phyloP scores from a whole-genome alignment of 2,888 invertebrate genomes.

The Chloromyia formosa region DNA sequence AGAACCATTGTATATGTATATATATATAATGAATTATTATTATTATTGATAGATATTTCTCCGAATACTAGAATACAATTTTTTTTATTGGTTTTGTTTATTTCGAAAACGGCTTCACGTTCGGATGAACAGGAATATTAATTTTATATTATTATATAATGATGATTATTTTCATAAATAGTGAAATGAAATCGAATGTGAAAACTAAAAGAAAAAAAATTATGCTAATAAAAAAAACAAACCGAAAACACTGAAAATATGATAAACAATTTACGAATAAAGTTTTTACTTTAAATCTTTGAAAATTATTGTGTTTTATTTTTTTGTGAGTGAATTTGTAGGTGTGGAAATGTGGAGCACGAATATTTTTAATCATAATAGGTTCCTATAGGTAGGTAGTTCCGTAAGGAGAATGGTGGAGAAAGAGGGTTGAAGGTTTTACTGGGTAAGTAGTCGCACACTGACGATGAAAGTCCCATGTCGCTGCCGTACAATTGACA shows the following conservation, averaged over 20 bases:
- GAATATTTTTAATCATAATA: too few relatives aligned
- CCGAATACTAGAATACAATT: slow-evolving; percentile 23
- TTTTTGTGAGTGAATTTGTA: too few relatives aligned
- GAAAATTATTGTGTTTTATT: background rate
- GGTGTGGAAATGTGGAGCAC: too few relatives aligned
- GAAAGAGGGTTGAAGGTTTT: too few relatives aligned
- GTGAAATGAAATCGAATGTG: slow-evolving; percentile 24
- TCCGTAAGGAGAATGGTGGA: too few relatives aligned
- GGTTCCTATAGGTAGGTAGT: too few relatives aligned
- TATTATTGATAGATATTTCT: slow-evolving; percentile 28
- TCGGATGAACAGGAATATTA: slow-evolving; percentile 40
- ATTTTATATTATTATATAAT: slow-evolving; percentile 11
- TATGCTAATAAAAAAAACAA: too few relatives aligned
- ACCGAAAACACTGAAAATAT: slow-evolving; percentile 14
- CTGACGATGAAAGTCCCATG: too few relatives aligned
- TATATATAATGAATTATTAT: slow-evolving; percentile 19
- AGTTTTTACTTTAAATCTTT: slow-evolving; percentile 39
- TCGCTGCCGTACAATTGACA: too few relatives aligned
- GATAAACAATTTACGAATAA: slow-evolving; percentile 36
- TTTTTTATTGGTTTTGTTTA: slow-evolving; percentile 27
- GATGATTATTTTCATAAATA: slow-evolving; percentile 33
- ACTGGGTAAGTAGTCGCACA: too few relatives aligned
- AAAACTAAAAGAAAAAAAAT: slow-evolving; percentile 7
- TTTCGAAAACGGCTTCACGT: slow-evolving; percentile 17
- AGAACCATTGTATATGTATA: too few relatives aligned